Percentiles rank a stretch among this genome's conserved stretches.
These are phyloP conservation scores for Eumaeus atala DNA, from an alignment of 1,140 invertebrate species.

Conservation along the genomic window DNA sequence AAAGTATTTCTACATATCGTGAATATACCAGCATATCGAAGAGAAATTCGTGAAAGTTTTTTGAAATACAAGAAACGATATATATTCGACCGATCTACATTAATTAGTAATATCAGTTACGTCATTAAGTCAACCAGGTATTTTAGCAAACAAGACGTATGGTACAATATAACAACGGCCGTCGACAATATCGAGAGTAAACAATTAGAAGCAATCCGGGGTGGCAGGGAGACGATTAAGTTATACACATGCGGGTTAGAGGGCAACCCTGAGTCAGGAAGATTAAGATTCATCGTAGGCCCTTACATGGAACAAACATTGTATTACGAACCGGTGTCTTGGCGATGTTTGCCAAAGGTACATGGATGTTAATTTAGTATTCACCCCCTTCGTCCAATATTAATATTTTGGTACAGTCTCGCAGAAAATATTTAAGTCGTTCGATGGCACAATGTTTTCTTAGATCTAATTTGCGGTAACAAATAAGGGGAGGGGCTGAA, in stretches of 20 bases:
- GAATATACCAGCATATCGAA: too few relatives aligned
- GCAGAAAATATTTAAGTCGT: conserved; percentile 10
- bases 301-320: conserved; percentile 71
- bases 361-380: conserved; percentile 66
- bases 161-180: conserved; percentile 31
- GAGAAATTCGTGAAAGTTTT: too few relatives aligned
- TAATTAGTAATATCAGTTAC: too few relatives aligned
- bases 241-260: conserved; percentile 70
- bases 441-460: conserved; percentile 35
- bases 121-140: too few relatives aligned
- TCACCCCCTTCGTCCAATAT: conserved; percentile 61
- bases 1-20: too few relatives aligned
- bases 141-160: too few relatives aligned
- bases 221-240: conserved; percentile 60
- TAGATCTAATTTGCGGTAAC: conserved; percentile 62
- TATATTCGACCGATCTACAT: too few relatives aligned
- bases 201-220: conserved; percentile 68
- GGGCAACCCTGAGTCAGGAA: conserved; percentile 68
- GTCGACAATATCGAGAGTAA: conserved; percentile 67
- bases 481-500: conserved; percentile 54
- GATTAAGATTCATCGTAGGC: conserved; percentile 71
- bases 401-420: conserved; percentile 53
- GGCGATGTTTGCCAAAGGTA: conserved; percentile 66
- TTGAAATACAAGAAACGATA: too few relatives aligned
- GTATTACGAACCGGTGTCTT: conserved; percentile 64